Percentiles rank a stretch among this genome's conserved stretches.
Conservation (phyloP, 1,140 invertebrate species). For the Drosophila nannoptera region DNA sequence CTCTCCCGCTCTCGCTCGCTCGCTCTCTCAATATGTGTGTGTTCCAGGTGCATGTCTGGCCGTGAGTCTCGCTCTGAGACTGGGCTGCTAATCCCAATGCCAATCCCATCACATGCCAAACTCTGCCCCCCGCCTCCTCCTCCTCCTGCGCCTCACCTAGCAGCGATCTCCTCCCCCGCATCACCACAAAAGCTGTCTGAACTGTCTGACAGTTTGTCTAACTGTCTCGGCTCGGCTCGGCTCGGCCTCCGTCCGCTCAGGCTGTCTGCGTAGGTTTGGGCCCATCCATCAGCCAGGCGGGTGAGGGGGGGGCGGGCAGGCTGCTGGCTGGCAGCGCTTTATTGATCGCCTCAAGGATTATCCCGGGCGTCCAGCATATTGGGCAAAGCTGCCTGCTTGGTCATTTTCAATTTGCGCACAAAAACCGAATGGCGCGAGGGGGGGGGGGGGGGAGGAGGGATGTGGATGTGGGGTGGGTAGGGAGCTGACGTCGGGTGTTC, state of each 20-base stretch:
- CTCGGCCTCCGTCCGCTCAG: not conserved
- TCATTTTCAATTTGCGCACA: slow-evolving; percentile 72
- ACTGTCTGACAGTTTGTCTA: slow-evolving; percentile 1
- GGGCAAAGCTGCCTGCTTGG: slow-evolving; percentile 52
- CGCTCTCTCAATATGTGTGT: slow-evolving; percentile 7
- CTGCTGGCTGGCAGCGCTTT: slow-evolving; percentile 45
- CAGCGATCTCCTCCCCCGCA: not conserved
- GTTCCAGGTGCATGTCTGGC: slow-evolving; percentile 58
- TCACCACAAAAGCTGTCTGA: slow-evolving; percentile 1
- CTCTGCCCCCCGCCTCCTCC: slow-evolving; percentile 30
- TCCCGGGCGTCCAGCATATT: slow-evolving; percentile 67
- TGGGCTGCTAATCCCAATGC: slow-evolving; percentile 72
- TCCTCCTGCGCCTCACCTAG: too few relatives aligned
- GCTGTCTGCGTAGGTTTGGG: not conserved
- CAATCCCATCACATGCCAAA: slow-evolving; percentile 63
- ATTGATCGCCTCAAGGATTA: slow-evolving; percentile 75
- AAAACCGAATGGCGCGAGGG: not conserved
- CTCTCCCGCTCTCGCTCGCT: slow-evolving; percentile 6
- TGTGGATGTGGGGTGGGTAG: not conserved
- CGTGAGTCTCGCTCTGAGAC: slow-evolving; percentile 29
- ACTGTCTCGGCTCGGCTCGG: not conserved
- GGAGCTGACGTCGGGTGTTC: too few relatives aligned
- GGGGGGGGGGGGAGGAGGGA: too few relatives aligned
- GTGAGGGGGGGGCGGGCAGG: not conserved
- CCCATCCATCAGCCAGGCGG: slow-evolving; percentile 1